phyloP scores from a whole-genome alignment of 2,113 vertebrate species.

The Camelus dromedarius region DNA sequence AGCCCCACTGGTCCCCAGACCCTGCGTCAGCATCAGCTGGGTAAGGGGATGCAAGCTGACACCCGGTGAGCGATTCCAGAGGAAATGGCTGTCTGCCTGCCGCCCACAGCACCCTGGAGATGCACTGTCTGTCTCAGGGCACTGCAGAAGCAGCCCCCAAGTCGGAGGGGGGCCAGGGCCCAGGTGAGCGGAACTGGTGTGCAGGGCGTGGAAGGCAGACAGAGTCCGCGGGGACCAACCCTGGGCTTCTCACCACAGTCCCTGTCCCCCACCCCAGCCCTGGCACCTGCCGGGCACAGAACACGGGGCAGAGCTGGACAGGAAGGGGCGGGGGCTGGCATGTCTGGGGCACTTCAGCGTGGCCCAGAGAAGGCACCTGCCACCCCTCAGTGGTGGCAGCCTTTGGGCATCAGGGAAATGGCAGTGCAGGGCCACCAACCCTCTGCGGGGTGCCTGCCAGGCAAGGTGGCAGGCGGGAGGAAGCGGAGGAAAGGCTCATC shows the following conservation, averaged over 20 bases:
- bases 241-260: background rate
- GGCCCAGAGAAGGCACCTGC: background rate
- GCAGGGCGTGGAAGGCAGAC: background rate
- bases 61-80: background rate
- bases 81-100: background rate
- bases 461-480: background rate
- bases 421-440: background rate
- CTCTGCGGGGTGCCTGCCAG: background rate
- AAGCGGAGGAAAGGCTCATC: too few species aligned
- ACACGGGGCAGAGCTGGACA: background rate
- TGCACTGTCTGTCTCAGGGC: background rate
- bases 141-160: rapidly evolving
- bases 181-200: background rate
- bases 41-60: background rate
- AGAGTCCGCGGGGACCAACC: background rate
- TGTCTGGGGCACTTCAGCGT: background rate
- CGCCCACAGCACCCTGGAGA: background rate
- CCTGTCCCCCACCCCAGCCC: rapidly evolving
- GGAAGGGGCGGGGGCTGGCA: background rate
- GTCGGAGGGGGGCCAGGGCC: background rate
- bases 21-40: background rate
- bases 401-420: background rate
- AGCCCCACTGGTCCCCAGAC: background rate
- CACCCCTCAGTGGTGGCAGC: background rate
- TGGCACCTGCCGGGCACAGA: background rate